Conservation (phyloP, 2,113 vertebrate species). For the Psilopogon haemacephalus region DNA sequence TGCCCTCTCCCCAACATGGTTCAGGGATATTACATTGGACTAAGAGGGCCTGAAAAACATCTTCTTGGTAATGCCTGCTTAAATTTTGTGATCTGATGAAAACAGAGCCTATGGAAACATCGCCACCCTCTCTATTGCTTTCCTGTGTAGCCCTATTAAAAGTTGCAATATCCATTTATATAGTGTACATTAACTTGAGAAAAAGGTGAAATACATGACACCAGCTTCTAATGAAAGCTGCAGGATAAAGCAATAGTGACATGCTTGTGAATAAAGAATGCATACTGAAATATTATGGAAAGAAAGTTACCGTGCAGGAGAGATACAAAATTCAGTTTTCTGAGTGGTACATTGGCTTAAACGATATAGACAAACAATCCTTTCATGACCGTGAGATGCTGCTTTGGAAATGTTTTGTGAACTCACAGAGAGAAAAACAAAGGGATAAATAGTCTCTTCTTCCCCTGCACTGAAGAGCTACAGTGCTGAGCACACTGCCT, state of each 20-base stretch:
- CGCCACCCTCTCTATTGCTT: background rate
- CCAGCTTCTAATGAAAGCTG: background rate
- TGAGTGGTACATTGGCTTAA: background rate
- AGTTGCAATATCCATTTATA: background rate
- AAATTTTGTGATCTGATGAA: background rate
- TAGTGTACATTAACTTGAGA: background rate
- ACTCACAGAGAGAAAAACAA: background rate
- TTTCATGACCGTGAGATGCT: background rate
- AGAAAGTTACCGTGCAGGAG: background rate
- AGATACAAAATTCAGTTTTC: background rate
- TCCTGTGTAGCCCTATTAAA: background rate
- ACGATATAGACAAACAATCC: background rate
- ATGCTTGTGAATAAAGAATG: background rate
- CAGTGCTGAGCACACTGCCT: constrained; percentile 31
- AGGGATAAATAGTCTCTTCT: constrained; percentile 10
- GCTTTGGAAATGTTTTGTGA: constrained; percentile 18
- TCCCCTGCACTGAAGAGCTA: constrained; percentile 16
- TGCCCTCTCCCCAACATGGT: background rate
- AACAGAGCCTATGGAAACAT: background rate
- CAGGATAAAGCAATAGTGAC: background rate
- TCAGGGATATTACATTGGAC: background rate
- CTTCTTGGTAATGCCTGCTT: background rate
- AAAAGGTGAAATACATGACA: background rate
- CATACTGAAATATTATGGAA: background rate
- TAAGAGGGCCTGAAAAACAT: background rate